Base-by-base conservation (phyloP, 2,797 vertebrate species). In the Mormyrus hasselquistii region DNA sequence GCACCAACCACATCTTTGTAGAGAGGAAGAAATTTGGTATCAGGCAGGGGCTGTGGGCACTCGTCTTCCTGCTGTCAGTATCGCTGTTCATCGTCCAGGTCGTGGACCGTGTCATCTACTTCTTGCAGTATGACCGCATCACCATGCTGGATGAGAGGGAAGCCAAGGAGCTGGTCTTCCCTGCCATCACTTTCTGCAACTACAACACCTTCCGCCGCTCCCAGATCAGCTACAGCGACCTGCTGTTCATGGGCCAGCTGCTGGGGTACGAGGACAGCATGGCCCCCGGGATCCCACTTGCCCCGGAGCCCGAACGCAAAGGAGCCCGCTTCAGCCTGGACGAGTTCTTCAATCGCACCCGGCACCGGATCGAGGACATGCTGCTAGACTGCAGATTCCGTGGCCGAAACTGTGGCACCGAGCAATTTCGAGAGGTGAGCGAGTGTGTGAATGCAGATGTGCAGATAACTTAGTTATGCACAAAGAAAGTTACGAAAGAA, bases 111-210 rank as follows among this genome's bases (percentile, higher is more conserved):
- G 89, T 98, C 9, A 93, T 95, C 14, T 98, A 96, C 94, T 99
- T 97, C 93, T 94, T 96, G 90, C 94, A 95, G 87, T 98, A 97
- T 53, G 98, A 97, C 53, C 96, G 97, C 53, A 90, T 98, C 93
- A 99, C 98, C 0, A 93, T 97, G 94, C 96, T 99, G 69, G 96
- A 98, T 0, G 97, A 99, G 91, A 94, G 94, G 87, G 92, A 95
- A 8, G 96, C 96, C 91, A 90, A 91, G 0, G 93, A 95, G 90
- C 96, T 99, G 94, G 95, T 93, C 73, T 99, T 98, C 93, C 98
- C 99, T 0, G 97, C 98, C 0, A 89, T 99, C 93, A 98, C 98
- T 34, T 88, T 99, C 38, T 99, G 99, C 90, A 99, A 99, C 94
- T 96, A 96, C 93, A 99, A 99, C 91, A 95, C 95, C 0, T 91